Base-by-base conservation (phyloP, 37 sponge, comb jelly and placozoan genomes). In the Halisarca cf. caerulea region DNA sequence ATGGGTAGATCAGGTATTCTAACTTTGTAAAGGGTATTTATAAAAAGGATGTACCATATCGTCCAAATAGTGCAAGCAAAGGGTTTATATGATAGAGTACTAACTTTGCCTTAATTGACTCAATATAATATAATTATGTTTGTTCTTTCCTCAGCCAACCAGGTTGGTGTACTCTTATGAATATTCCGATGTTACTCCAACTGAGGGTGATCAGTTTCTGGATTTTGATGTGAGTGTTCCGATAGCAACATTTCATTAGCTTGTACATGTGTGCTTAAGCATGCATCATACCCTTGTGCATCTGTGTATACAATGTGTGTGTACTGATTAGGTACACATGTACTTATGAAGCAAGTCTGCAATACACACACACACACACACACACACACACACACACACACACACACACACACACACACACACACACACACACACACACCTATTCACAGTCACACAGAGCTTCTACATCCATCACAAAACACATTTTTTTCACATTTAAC, bases 321-420 rank as follows among this genome's bases (percentile, higher is more conserved):
- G 51, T 47, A 47, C 51, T 77, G 2, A 42, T 40, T 39, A 27
- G 45, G 18, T 40, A 77, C 78, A n/a, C 14, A 8, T 37, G 5
- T 41, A 45, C 60, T 28, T 3, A 80, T 44, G 36, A 35, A 25
- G 60, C 57, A 39, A 6, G 36, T 6, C 60, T 17, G 59, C 18
- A 8, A 83, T 21, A 1, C 24, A 75, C 28, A 59, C 72, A 73
- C 51, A 18, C 47, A 64, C 83, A 84, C 85, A 84, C 28, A 74
- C 53, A 83, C 59, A 74, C 62, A 47, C 51, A 47, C 51, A 11
- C 51, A 47, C 51, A 47, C 51, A 47, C 51, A 75, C 64, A 73
- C 78, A 86, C 80, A 61, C 86, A 78, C 53, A 5, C 54, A 79
- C 45, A 80, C 70, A 84, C 45, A 58, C 78, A 86, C 68, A 68